Evolutionary conservation across 92 coral and sea anemone genomes (phyloP), one percentile per base, ranked within the genome.

Genomic region (Epizoanthus scotinus): DNA sequence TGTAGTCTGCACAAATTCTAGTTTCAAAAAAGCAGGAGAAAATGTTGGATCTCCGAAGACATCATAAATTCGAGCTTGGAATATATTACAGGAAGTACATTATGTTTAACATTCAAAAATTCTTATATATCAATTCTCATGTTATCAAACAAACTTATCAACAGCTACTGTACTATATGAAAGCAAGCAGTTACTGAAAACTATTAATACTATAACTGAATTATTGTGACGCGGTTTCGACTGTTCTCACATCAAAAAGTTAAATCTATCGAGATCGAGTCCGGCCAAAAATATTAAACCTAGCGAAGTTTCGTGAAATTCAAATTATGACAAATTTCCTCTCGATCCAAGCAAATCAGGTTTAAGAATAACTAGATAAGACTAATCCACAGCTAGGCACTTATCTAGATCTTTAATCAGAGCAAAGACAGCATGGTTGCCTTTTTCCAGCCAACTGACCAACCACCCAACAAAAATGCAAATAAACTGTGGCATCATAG

Each of bases 391-490:
- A 47, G 52, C 52, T 44, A 44, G 7, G 24, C 40, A 68, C 53
- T 75, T 40, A 40, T n/a, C 25, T 21, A 8, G 44, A 71, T 59
- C 20, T 24, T 24, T 57, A 13, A 58, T 28, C 63, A 75, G n/a
- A 40, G 34, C 36, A 40, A 2, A 3, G 21, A 25, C 22, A 40
- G 31, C 10, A 60, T 40, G 38, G 53, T 59, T 75, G 81, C 34
- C 81, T 59, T 75, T 75, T 75, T 44, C 24, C 81, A 58, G 81
- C 57, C 81, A 22, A 59, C 28, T 59, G 68, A 60, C 81, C 58
- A 75, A 60, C 66, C 50, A 58, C n/a, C 21, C 67, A 74, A 57
- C 47, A 58, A 71, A 60, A 82, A 55, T 82, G 67, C 65, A 83
- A 77, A 22, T 42, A 73, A 28, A 17, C 60, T 8, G 8, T 60